Evolutionary conservation across 2,888 invertebrate genomes (phyloP).

Genomic region (Thera obeliscata): DNA sequence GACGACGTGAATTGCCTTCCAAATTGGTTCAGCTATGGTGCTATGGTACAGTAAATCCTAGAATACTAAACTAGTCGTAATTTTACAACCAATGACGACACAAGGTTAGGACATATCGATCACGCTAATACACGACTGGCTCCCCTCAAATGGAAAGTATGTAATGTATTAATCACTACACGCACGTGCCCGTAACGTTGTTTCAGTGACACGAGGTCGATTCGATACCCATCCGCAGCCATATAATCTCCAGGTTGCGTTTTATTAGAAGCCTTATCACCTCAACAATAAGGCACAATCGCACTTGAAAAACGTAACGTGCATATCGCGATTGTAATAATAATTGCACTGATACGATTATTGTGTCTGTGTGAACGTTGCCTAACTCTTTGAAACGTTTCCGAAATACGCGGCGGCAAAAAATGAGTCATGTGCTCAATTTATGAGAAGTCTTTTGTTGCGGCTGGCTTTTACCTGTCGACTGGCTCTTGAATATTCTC

Average conservation of each 20-base stretch:
- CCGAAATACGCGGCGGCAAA: slow-evolving; percentile 47
- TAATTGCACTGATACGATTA: slow-evolving; percentile 42
- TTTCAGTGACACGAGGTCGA: slow-evolving; percentile 70
- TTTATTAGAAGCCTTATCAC: slow-evolving; percentile 69
- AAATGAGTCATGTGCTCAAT: slow-evolving; percentile 60
- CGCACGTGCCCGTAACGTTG: slow-evolving; percentile 72
- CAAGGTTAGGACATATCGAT: slow-evolving; percentile 39
- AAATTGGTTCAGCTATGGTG: slow-evolving; percentile 19
- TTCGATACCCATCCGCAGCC: slow-evolving; percentile 74
- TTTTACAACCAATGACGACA: slow-evolving; percentile 21
- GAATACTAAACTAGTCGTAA: slow-evolving; percentile 6
- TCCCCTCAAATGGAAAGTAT: slow-evolving; percentile 49
- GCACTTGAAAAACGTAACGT: slow-evolving; percentile 30
- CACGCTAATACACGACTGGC: slow-evolving; percentile 25
- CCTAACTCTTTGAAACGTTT: slow-evolving; percentile 51
- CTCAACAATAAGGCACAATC: slow-evolving; percentile 56
- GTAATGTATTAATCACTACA: slow-evolving; percentile 57
- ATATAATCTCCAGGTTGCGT: slow-evolving; percentile 61
- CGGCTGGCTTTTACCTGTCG: slow-evolving; percentile 53
- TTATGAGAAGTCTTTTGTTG: slow-evolving; percentile 52
- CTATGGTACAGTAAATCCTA: slow-evolving; percentile 13
- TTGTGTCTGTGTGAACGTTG: slow-evolving; percentile 50
- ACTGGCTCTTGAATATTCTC: slow-evolving; percentile 34
- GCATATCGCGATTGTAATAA: slow-evolving; percentile 38
- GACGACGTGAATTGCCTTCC: slow-evolving; percentile 11